Conservation (phyloP, 2,113 vertebrate genomes). For the Agapornis roseicollis region DNA sequence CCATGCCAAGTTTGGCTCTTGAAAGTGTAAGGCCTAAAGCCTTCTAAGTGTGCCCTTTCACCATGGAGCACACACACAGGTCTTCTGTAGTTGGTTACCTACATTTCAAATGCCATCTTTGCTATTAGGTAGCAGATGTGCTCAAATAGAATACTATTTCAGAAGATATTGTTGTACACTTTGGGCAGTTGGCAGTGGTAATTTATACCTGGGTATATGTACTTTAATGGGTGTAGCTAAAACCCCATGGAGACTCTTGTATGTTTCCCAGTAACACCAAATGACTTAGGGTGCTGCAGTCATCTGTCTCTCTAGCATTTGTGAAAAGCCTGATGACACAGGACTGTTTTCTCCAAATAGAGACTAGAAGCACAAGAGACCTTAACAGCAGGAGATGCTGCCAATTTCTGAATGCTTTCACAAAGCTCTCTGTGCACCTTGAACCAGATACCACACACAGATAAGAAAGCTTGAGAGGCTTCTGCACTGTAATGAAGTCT, state of each 20-base stretch:
- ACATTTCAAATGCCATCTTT: not conserved
- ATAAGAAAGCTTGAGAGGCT: constrained; percentile 18
- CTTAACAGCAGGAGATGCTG: not conserved
- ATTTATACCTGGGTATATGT: not conserved
- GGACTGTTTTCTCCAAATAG: not conserved
- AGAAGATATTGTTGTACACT: not conserved
- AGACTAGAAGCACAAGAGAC: not conserved
- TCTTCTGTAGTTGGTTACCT: not conserved
- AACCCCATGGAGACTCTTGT: not conserved
- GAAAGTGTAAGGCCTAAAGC: not conserved
- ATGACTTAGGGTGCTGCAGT: not conserved
- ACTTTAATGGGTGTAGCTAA: not conserved
- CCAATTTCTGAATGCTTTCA: not conserved
- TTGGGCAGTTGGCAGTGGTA: not conserved
- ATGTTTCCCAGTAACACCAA: not conserved
- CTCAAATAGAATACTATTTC: not conserved
- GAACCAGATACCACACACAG: not conserved
- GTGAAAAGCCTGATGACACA: not conserved
- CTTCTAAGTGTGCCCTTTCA: not conserved
- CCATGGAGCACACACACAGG: not conserved
- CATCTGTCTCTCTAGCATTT: not conserved
- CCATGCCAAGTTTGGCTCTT: not conserved
- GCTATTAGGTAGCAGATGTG: not conserved
- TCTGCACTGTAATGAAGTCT: not conserved
- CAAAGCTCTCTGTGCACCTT: not conserved